Evolutionary conservation across 2,888 invertebrate genomes (phyloP).

Genomic region (Empis livida): DNA sequence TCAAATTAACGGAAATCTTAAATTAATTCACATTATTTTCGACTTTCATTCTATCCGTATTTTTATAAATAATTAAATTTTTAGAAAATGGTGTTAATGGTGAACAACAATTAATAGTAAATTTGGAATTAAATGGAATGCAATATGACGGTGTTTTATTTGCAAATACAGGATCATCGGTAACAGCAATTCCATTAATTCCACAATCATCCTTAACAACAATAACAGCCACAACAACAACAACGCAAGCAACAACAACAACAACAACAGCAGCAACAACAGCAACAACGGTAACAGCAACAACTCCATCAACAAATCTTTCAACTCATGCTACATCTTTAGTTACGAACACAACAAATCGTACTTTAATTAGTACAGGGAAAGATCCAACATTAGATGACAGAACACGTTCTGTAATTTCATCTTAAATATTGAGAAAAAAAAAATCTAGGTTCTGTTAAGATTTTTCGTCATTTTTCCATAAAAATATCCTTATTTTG

Average conservation of each 20-base stretch:
- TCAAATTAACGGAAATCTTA: too few species aligned
- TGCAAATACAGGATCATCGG: constrained; percentile 35
- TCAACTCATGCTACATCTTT: not conserved
- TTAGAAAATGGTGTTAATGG: constrained; percentile 69
- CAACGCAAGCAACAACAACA: constrained; percentile 2
- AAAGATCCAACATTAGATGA: constrained; percentile 6
- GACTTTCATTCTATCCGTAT: too few species aligned
- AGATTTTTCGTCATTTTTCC: too few species aligned
- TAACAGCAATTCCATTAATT: constrained; percentile 2
- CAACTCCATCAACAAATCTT: not conserved
- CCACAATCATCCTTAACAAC: not conserved
- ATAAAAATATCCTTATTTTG: too few species aligned
- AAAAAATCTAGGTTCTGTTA: too few species aligned
- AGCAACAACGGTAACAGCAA: not conserved
- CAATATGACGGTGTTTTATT: constrained; percentile 92
- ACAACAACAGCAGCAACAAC: constrained; percentile 1
- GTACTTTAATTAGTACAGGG: not conserved
- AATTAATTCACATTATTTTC: too few species aligned
- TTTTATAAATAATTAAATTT: constrained; percentile 1
- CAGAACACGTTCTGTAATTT: constrained; percentile 10
- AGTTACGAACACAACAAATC: not conserved
- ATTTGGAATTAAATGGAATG: constrained; percentile 91
- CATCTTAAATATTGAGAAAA: constrained; percentile 8
- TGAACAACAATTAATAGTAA: constrained; percentile 81
- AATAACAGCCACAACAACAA: constrained; percentile 3